These are phyloP conservation scores for Campoplex capitator DNA, from an alignment of 2,888 invertebrate species.

Conservation along the genomic window DNA sequence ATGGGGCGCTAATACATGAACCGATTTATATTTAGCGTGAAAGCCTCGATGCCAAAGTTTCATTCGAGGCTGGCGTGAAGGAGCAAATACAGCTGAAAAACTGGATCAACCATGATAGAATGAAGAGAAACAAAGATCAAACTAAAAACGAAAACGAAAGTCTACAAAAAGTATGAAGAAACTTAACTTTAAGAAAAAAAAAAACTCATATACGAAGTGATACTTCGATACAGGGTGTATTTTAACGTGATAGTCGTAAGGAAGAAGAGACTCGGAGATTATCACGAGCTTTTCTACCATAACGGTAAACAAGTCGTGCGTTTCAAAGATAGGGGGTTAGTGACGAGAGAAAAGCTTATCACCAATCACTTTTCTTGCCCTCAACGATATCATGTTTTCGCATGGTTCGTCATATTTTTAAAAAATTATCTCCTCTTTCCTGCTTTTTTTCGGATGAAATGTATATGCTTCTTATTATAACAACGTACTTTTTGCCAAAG, in stretches of 20 bases:
- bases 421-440: conserved; percentile 50
- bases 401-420: conserved; percentile 47
- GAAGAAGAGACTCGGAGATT: conserved; percentile 50
- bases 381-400: background rate
- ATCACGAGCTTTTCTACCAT: conserved; percentile 34
- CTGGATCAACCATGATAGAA: conserved; percentile 5
- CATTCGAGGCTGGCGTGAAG: conserved; percentile 3
- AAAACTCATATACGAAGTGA: conserved; percentile 44
- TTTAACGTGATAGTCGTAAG: conserved; percentile 8
- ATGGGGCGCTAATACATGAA: conserved; percentile 39
- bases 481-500: conserved; percentile 24
- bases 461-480: conserved; percentile 21
- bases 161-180: conserved; percentile 1
- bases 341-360: conserved; percentile 9
- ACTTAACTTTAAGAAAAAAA: conserved; percentile 20
- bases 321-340: conserved; percentile 53
- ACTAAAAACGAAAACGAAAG: background rate
- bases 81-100: conserved; percentile 43
- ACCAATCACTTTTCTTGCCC: conserved; percentile 5
- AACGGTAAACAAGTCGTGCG: conserved; percentile 64
- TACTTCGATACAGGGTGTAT: conserved; percentile 16
- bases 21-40: conserved; percentile 41
- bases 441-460: background rate
- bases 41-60: conserved; percentile 50
- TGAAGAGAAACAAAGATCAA: background rate